Evolutionary conservation across 2,797 vertebrate genomes (phyloP).

Genomic region (Netta rufina): DNA sequence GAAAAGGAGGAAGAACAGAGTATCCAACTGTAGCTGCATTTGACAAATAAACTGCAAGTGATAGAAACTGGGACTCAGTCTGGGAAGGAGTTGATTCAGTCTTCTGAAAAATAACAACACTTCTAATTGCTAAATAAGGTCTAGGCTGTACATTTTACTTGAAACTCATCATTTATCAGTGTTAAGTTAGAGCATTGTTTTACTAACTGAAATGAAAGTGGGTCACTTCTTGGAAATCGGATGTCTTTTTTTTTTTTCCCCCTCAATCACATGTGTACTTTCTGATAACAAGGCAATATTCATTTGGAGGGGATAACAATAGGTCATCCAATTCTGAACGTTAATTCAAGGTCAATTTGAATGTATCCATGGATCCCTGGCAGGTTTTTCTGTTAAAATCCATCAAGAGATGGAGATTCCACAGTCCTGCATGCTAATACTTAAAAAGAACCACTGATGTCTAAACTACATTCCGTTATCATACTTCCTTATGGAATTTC

Average conservation of each 20-base stretch:
- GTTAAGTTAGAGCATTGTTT: neutral
- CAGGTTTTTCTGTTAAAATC: neutral
- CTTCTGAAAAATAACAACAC: neutral
- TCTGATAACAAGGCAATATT: neutral
- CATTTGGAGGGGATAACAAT: neutral
- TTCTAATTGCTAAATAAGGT: neutral
- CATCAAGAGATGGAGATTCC: neutral
- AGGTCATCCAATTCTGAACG: neutral
- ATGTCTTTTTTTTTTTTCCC: neutral
- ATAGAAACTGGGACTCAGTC: neutral
- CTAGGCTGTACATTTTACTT: neutral
- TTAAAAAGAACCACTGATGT: neutral
- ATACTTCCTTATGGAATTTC: neutral
- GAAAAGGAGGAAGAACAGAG: neutral
- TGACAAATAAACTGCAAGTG: neutral
- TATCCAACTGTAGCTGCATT: neutral
- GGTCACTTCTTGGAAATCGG: neutral
- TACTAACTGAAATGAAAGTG: neutral
- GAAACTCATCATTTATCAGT: neutral
- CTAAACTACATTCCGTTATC: neutral
- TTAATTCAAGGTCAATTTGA: neutral
- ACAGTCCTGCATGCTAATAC: neutral
- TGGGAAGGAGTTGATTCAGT: neutral
- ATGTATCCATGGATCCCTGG: neutral
- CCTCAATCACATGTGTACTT: neutral